Percentiles rank a stretch among this genome's conserved stretches.
Evolutionary conservation across 2,797 vertebrate species (phyloP).

Genomic region (Dermochelys coriacea): DNA sequence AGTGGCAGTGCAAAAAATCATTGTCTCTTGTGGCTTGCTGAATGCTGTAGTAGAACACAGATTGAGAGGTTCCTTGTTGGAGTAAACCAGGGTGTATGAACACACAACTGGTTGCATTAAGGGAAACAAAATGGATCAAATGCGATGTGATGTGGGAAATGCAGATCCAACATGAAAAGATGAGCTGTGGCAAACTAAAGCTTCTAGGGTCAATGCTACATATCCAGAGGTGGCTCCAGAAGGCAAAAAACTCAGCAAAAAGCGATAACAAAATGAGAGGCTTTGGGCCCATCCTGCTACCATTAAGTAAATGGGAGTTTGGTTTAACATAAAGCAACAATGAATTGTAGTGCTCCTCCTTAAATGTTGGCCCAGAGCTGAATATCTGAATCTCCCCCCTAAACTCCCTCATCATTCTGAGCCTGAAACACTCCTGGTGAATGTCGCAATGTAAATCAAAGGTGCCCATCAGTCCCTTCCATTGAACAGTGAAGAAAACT

Average conservation of each 20-base stretch:
- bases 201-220: neutral
- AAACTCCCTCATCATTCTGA: neutral
- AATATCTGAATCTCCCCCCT: accelerated
- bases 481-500: neutral
- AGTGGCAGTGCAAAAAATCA: neutral
- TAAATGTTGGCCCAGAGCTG: neutral
- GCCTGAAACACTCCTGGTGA: neutral
- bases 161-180: neutral
- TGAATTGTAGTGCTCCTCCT: neutral
- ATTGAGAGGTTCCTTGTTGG: neutral
- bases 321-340: neutral
- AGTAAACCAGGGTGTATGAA: neutral
- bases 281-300: neutral
- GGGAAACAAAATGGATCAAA: constrained; percentile 1
- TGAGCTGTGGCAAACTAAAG: neutral
- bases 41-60: neutral
- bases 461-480: neutral
- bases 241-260: neutral
- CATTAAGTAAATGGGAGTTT: neutral
- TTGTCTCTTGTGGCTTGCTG: constrained; percentile 12
- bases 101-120: neutral
- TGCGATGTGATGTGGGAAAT: neutral
- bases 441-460: neutral
- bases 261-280: neutral
- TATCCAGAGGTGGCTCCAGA: neutral